Base-by-base conservation (phyloP, 2,888 invertebrate species). In the Uloborus plumipes region DNA sequence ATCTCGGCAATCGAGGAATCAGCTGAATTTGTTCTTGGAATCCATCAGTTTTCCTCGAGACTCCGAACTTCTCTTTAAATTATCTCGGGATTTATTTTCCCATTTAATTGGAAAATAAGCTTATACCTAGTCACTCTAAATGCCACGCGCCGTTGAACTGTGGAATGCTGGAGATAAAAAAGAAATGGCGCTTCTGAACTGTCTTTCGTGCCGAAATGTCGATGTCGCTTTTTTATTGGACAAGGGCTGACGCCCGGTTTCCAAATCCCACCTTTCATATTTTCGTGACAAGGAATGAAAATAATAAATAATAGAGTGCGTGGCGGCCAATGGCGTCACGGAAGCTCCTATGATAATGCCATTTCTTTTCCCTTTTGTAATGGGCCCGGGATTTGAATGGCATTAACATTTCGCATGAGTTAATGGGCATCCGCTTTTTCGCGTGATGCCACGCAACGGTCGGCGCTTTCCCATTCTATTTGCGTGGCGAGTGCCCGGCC, bases 401-500 rank as follows among this genome's bases (percentile, higher is more conserved):
- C 47, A 65, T 65, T 65, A 65, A 65, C 65, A 65, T 65, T 65
- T 65, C 65, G 65, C 50, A 65, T 65, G 65, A 65, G 20, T 65
- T 65, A 65, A 65, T 65, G 50, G 65, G 65, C 65, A 65, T 65
- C 65, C 65, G 65, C 65, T 26, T 31, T n/a, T 62, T 65, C 50
- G 65, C 65, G 65, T 65, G 65, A 65, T 39, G 39, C 65, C 49
- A 65, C 49, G 65, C 65, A 65, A 65, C 31, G 22, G 18, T 55
- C 55, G 39, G 65, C 65, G 20, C 50, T 65, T 62, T 65, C 39
- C n/a, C 50, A 39, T 62, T 39, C 62, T 18, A 18, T 39, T 65
- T 65, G 65, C 65, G 65, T 65, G 55, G 55, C 20, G 65, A 65
- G 47, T 39, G 39, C 39, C 65, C 65, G 47, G 47, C 65, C 65